Base-by-base conservation (phyloP, 2,113 vertebrate genomes). In the Daboia siamensis region DNA sequence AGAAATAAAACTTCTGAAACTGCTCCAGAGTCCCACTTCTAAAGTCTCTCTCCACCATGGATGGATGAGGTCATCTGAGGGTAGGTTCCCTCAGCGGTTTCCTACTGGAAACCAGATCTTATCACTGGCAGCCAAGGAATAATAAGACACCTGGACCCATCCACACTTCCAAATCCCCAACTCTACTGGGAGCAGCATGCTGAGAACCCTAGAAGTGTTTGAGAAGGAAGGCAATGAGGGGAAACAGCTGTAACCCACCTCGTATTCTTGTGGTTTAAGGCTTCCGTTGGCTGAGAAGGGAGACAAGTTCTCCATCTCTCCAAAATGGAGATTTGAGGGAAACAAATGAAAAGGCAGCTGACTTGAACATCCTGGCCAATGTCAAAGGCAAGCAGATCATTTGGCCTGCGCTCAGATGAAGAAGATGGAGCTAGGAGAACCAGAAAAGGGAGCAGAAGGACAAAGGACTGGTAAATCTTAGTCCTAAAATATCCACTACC, bases 81-180 rank as follows among this genome's bases (percentile, higher is more conserved):
- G 46, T 87, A 54, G 52, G 26, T 61, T 91, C 90, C 90, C 59
- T 69, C 9, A 10, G 84, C 90, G 29, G 87, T 48, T 7, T 93
- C 26, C 29, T 94, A 9, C 61, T 87, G 33, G 56, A 88, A 95
- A 90, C 69, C 56, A 44, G 87, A 91, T 17, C 93, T 55, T 90
- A 54, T 52, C 55, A 11, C 90, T 89, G 87, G 2, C 69, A 54
- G 90, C 93, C 56, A 17, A 64, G 87, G 87, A 89, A 61, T 91
- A 89, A 93, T 54, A 54, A 48, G 90, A 46, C 90, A 48, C 44
- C 2, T 48, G 90, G 90, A 15, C 86, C 90, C 86, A 48, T 89
- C 93, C 89, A 48, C 87, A 20, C 44, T 2, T 93, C 93, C 33
- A 12, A 86, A 89, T 91, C 84, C 90, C 64, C 93, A 24, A 11